Evolutionary conservation across 92 coral and sea anemone species (phyloP).

Genomic region (Phymanthus crucifer): DNA sequence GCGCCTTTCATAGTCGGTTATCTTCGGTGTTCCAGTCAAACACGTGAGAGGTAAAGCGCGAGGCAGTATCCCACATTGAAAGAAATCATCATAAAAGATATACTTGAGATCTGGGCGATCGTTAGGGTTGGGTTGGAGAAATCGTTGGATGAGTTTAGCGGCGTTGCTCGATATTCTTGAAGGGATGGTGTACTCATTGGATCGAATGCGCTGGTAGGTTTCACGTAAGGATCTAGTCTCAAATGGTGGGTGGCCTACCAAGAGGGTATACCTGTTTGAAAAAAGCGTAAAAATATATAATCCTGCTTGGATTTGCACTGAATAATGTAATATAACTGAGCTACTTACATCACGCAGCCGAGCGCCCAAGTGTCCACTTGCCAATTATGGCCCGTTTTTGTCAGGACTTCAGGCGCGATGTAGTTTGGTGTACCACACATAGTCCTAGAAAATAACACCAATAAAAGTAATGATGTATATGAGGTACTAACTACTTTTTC

Average conservation of each 20-base stretch:
- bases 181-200: constrained; percentile 88
- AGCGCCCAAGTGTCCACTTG: constrained; percentile 99
- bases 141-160: constrained; percentile 75
- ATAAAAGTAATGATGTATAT: too few species aligned
- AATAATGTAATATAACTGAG: not conserved
- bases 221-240: constrained; percentile 92
- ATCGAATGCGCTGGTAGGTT: constrained; percentile 86
- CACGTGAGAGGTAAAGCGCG: constrained; percentile 78
- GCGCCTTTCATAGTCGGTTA: constrained; percentile 74
- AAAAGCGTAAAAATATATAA: too few species aligned
- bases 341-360: constrained; percentile 98
- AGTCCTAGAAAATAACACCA: constrained; percentile 53
- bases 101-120: constrained; percentile 78
- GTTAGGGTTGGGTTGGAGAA: constrained; percentile 81
- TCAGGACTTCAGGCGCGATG: constrained; percentile 96
- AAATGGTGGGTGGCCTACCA: constrained; percentile 96
- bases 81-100: constrained; percentile 87
- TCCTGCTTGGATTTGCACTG: not conserved
- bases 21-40: constrained; percentile 76
- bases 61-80: constrained; percentile 83
- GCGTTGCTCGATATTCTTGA: constrained; percentile 83
- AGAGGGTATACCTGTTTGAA: constrained; percentile 83
- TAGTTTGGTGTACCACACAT: constrained; percentile 99
- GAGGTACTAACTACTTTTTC: too few species aligned
- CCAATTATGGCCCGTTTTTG: constrained; percentile 86